Evolutionary conservation across 2,113 vertebrate species (phyloP).

Genomic region (Excalfactoria chinensis): DNA sequence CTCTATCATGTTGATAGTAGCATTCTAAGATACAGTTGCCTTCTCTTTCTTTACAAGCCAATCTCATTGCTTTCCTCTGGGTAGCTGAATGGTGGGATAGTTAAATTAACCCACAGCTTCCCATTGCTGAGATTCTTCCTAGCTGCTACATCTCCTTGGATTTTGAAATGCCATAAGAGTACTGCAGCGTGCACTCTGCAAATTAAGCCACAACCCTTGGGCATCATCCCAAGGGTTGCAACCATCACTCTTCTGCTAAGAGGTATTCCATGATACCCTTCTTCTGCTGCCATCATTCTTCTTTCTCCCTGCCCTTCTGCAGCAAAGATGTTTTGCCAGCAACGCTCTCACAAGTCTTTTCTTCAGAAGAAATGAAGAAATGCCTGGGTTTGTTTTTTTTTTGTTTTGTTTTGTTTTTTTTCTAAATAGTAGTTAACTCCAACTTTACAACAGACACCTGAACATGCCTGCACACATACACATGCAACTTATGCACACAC

Average conservation of each 20-base stretch:
- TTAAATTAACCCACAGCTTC: not conserved
- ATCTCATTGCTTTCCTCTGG: not conserved
- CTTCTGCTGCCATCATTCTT: not conserved
- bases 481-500: not conserved
- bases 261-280: not conserved
- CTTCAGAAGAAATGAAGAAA: not conserved
- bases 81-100: not conserved
- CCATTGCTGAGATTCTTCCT: not conserved
- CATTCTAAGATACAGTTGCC: not conserved
- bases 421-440: not conserved
- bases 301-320: not conserved
- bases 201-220: not conserved
- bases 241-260: not conserved
- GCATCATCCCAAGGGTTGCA: not conserved
- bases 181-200: not conserved
- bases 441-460: not conserved
- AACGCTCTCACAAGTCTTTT: not conserved
- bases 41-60: not conserved
- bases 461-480: not conserved
- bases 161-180: not conserved
- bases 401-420: too few species aligned
- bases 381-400: not conserved
- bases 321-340: not conserved
- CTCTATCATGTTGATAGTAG: fast-evolving
- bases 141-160: not conserved